These are phyloP conservation scores for Mormyrus hasselquistii DNA, from an alignment of 2,797 vertebrate genomes.

Conservation along the genomic window DNA sequence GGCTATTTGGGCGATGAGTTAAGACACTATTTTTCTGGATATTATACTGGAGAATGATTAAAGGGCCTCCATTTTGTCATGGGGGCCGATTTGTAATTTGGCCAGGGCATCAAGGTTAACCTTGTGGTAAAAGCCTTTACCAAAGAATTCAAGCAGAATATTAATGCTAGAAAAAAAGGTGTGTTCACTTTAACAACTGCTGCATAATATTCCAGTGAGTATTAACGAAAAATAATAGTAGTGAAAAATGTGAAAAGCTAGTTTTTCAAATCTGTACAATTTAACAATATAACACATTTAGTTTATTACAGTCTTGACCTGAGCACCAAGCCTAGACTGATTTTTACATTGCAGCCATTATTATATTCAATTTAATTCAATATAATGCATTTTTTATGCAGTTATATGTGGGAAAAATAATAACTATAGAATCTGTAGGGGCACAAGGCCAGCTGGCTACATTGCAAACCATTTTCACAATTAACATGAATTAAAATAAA, in stretches of 20 bases:
- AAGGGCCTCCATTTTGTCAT: background rate
- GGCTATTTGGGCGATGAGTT: background rate
- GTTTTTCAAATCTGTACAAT: background rate
- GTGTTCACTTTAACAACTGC: background rate
- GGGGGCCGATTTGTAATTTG: background rate
- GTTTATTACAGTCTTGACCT: background rate
- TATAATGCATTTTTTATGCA: background rate
- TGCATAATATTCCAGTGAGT: background rate
- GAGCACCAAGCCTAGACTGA: background rate
- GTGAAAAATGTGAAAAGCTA: background rate
- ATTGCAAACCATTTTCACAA: background rate
- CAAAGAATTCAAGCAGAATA: background rate
- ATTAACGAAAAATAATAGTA: background rate
- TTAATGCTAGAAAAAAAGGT: background rate
- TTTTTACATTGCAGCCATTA: background rate
- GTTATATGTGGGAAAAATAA: background rate
- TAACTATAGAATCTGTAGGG: background rate
- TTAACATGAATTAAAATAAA: background rate
- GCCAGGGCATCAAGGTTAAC: background rate
- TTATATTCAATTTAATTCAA: background rate
- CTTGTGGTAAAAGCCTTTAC: constrained; percentile 41
- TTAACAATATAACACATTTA: background rate
- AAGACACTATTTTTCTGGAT: background rate
- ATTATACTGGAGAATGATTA: background rate
- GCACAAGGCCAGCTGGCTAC: background rate